A percentile compares a stretch with the other conserved stretches of the same genome.
phyloP scores from a whole-genome alignment of 2,797 vertebrate genomes.

The Taeniopygia guttata region DNA sequence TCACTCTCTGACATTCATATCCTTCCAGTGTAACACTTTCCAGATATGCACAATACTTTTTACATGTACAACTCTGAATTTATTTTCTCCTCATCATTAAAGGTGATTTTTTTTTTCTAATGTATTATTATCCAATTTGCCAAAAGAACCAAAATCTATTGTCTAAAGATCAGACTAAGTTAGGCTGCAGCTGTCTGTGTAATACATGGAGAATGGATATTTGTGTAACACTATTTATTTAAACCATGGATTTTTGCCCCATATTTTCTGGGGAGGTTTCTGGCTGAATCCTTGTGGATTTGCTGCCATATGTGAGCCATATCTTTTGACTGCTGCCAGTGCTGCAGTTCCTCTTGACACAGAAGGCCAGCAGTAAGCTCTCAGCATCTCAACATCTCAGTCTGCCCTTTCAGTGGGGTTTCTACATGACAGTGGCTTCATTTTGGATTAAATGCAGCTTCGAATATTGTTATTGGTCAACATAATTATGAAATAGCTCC shows the following conservation, averaged over 20 bases:
- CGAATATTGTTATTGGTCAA: background rate
- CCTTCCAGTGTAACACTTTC: background rate
- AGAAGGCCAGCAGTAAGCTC: background rate
- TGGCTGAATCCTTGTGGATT: background rate
- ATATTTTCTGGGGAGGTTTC: background rate
- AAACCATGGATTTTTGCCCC: background rate
- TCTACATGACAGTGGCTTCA: background rate
- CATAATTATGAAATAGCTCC: background rate
- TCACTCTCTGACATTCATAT: background rate
- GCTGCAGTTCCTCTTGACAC: background rate
- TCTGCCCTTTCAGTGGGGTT: background rate
- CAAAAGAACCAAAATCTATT: background rate
- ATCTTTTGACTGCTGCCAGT: background rate
- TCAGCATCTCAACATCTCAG: background rate
- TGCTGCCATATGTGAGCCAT: background rate
- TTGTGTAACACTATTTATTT: background rate
- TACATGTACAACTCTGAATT: background rate
- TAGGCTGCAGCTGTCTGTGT: background rate
- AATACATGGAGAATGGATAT: background rate
- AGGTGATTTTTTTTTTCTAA: background rate
- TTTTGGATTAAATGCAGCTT: background rate
- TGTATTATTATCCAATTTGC: background rate
- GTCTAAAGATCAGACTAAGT: background rate
- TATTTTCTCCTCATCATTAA: background rate
- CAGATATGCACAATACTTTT: background rate